Evolutionary conservation across 2,888 invertebrate species (phyloP), one percentile per base, ranked within the genome.

Genomic region (Rhorus exstirpatorius): DNA sequence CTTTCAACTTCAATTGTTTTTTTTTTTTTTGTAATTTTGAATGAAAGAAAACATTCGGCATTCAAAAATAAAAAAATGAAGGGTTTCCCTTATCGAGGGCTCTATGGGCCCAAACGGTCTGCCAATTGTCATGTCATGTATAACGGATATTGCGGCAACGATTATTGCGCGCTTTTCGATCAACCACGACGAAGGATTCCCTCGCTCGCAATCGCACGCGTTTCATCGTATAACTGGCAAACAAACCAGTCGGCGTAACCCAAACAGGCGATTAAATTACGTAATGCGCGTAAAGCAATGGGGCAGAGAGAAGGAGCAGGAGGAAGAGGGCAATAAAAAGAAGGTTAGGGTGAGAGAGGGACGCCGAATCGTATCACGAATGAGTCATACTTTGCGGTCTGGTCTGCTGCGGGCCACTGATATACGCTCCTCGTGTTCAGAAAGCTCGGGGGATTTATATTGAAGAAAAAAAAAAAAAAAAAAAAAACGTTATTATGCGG

Each of bases 261-360:
- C 87, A 90, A 90, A 90, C 90, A 89, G 85, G 84, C 90, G 87
- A 90, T 89, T 89, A 85, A 85, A 86, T 90, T 90, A 90, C 88
- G 88, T 85, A 89, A 90, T 83, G 84, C 84, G 86, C 68, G 72
- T 71, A 55, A 76, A 63, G 75, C 61, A 35, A 49, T 14, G 24
- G 24, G 58, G 17, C n/a, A 38, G n/a, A 21, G 17, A 17, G 8
- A 51, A 21, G 7, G 7, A 85, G 87, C 85, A 84, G 80, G 49
- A 77, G 72, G 80, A 68, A 67, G 72, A 51, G 63, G 31, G 65
- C 51, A 60, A 51, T 53, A 10, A 61, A 41, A 38, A 35, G 41
- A 26, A 17, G 49, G 17, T 10, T 6, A 44, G 24, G 26, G 67
- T 10, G 12, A 67, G 53, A 68, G 70, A 53, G 55, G 24, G 70